Base-by-base conservation (phyloP, 2,113 vertebrate genomes). In the Charina bottae region DNA sequence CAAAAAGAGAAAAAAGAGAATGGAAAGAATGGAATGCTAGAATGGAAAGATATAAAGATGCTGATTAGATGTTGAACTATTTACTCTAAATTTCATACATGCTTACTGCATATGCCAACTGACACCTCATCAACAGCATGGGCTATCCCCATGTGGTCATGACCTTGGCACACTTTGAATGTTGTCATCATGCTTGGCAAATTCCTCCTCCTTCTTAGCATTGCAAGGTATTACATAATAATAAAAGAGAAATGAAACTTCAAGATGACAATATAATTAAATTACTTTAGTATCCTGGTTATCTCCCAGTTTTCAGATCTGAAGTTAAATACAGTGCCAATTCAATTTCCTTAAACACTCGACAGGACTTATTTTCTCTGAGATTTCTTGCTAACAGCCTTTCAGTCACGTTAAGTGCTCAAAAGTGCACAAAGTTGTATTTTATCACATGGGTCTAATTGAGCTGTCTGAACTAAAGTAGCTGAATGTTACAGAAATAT, bases 391-490 rank as follows among this genome's bases (percentile, higher is more conserved):
- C 95, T 97, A 96, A 96, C 96, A 95, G 96, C 94, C 94, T 96
- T 95, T 97, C 94, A 95, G 96, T 96, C 95, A 96, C 96, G 96
- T 95, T 97, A 97, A 97, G 95, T 95, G 94, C 90, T 96, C 93
- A 93, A 92, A 96, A 97, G 95, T 95, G 92, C 93, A 94, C 55
- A 94, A 96, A 96, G 95, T 96, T 96, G 95, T 96, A 97, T 96
- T 97, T 97, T 97, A 97, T 96, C 72, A 19, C 92, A 90, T 28
- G 92, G 93, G 24, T 90, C 94, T 97, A 97, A 97, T 96, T 97
- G 97, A 98, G 96, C 96, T 97, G 96, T 97, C 97, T 95, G 84
- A 89, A 94, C 93, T 96, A 96, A 96, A 96, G 95, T 49, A 97
- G 94, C 93, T 37, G 92, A 95, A 95, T 93, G 95, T 93, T 96